Conservation (phyloP, 2,113 vertebrate species). For the Sminthopsis crassicaudata region DNA sequence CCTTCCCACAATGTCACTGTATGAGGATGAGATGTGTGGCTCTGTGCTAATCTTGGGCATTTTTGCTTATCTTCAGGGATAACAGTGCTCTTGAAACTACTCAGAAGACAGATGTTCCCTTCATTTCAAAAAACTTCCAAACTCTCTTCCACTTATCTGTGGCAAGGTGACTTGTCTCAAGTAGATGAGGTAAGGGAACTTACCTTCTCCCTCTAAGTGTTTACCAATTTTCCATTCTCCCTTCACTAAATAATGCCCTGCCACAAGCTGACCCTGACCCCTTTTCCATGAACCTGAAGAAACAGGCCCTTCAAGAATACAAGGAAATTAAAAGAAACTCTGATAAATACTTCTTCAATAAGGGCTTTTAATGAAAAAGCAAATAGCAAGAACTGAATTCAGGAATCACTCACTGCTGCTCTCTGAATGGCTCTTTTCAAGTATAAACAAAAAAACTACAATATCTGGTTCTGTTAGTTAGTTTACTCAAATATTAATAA, state of each 20-base stretch:
- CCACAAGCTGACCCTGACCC: conserved; percentile 49
- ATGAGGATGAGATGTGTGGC: conserved; percentile 1
- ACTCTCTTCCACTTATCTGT: neutral
- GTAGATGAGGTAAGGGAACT: conserved; percentile 29
- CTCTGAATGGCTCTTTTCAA: conserved; percentile 49
- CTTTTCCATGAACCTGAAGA: conserved; percentile 12
- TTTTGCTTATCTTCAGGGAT: conserved; percentile 48
- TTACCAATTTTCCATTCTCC: neutral
- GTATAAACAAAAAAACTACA: conserved; percentile 39
- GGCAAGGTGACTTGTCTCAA: neutral
- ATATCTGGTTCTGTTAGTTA: neutral
- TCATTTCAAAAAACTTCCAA: neutral
- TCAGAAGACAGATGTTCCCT: conserved; percentile 31
- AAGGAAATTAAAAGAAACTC: conserved; percentile 59
- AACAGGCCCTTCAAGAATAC: conserved; percentile 17
- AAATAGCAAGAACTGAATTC: conserved; percentile 19
- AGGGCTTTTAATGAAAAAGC: conserved; percentile 41
- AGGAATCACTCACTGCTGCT: conserved; percentile 71
- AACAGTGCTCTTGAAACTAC: conserved; percentile 34
- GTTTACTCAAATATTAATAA: neutral
- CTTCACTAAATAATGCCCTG: conserved; percentile 55
- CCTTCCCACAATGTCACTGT: conserved; percentile 35
- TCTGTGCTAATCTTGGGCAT: conserved; percentile 47
- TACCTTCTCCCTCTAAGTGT: conserved; percentile 2
- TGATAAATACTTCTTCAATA: conserved; percentile 63